Evolutionary conservation across 2,797 vertebrate genomes (phyloP).

Genomic region (Pantherophis alleghaniensis): DNA sequence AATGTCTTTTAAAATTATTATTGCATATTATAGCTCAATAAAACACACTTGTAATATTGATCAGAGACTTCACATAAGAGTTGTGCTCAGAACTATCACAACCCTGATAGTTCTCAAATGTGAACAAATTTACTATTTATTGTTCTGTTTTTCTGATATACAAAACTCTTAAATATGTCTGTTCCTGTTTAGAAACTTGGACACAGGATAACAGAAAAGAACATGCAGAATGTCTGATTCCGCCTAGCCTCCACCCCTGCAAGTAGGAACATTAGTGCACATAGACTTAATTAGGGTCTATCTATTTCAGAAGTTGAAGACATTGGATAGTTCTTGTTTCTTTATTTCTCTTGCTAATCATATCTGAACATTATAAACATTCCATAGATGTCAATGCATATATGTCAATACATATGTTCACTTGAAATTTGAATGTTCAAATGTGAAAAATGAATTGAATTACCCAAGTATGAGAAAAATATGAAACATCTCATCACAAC

Average conservation of each 20-base stretch:
- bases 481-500: background rate
- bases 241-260: background rate
- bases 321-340: background rate
- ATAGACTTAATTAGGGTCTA: background rate
- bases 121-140: background rate
- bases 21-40: background rate
- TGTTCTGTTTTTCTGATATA: background rate
- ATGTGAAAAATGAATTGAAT: background rate
- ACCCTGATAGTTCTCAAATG: background rate
- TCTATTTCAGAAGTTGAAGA: background rate
- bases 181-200: background rate
- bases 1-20: background rate
- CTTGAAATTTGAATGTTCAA: no score
- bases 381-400: no score
- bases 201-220: background rate
- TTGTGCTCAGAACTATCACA: background rate
- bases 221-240: background rate
- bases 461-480: background rate
- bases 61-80: background rate
- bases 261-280: background rate
- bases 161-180: background rate
- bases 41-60: background rate
- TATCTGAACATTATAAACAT: background rate
- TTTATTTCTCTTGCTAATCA: background rate
- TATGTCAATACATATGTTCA: no score